phyloP scores from a whole-genome alignment of 2,113 vertebrate species.

The Rousettus leschenaultii region DNA sequence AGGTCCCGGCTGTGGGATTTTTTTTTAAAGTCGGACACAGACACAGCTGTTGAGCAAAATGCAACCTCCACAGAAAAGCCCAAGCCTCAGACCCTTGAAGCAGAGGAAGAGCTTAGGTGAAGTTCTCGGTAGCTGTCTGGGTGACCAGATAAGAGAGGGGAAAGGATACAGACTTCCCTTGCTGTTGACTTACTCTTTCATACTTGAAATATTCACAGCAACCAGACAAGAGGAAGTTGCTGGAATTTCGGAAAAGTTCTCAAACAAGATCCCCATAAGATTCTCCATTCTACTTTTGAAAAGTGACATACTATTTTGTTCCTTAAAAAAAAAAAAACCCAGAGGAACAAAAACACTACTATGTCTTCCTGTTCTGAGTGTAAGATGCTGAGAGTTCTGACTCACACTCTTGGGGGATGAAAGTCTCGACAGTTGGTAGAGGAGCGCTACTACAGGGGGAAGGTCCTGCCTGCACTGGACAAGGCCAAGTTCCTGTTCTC shows the following conservation, averaged over 20 bases:
- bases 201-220: constrained; percentile 75
- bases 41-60: constrained; percentile 70
- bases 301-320: background rate
- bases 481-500: constrained; percentile 95
- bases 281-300: background rate
- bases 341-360: too few relatives aligned
- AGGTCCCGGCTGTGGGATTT: background rate
- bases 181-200: background rate
- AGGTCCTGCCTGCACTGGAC: constrained; percentile 87
- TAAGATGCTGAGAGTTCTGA: background rate
- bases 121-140: background rate
- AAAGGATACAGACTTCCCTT: background rate
- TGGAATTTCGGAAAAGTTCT: constrained; percentile 90
- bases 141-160: background rate
- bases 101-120: constrained; percentile 89
- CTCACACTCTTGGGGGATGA: background rate
- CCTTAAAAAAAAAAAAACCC: too few relatives aligned
- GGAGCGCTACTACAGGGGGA: constrained; percentile 88
- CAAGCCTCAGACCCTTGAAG: constrained; percentile 85
- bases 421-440: constrained; percentile 87
- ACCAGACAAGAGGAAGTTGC: constrained; percentile 89
- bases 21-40: background rate
- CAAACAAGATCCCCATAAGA: constrained; percentile 91
- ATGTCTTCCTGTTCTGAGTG: background rate
- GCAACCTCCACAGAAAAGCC: constrained; percentile 79